Conservation (phyloP, 2,797 vertebrate genomes). For the Monodelphis domestica region DNA sequence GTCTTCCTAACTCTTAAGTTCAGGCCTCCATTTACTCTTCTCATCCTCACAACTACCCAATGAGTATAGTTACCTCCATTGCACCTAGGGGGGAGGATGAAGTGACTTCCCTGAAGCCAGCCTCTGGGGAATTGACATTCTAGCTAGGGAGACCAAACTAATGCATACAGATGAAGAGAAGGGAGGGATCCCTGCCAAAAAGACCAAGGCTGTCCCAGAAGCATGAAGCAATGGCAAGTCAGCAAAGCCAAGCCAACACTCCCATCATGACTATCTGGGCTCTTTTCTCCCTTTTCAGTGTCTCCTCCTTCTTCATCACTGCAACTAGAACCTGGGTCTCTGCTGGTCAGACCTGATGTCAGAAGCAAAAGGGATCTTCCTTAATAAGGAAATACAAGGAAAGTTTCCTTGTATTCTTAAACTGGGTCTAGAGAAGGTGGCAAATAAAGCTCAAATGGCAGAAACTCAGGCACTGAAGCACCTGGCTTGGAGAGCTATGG, state of each 20-base stretch:
- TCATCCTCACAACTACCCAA: not conserved
- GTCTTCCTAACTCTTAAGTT: not conserved
- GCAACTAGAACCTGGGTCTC: not conserved
- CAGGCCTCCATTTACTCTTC: not conserved
- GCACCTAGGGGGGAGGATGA: not conserved
- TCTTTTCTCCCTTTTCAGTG: not conserved
- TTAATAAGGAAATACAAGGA: not conserved
- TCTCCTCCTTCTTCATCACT: not conserved
- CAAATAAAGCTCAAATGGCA: fast-evolving
- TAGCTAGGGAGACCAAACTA: not conserved
- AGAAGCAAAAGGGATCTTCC: not conserved
- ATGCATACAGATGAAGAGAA: not conserved
- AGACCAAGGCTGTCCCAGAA: not conserved
- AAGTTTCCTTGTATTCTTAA: not conserved
- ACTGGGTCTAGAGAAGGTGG: not conserved
- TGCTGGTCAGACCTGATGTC: not conserved
- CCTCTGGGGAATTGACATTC: not conserved
- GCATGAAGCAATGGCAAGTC: not conserved
- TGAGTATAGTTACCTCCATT: not conserved
- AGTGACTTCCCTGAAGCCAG: not conserved
- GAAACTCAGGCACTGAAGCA: fast-evolving
- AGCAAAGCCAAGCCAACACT: not conserved
- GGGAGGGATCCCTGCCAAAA: not conserved
- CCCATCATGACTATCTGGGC: not conserved
- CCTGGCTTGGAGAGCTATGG: not conserved